A percentile compares a stretch with the other conserved stretches of the same genome.
phyloP scores from a whole-genome alignment of 2,888 invertebrate species.

The Hedychridium roseum region DNA sequence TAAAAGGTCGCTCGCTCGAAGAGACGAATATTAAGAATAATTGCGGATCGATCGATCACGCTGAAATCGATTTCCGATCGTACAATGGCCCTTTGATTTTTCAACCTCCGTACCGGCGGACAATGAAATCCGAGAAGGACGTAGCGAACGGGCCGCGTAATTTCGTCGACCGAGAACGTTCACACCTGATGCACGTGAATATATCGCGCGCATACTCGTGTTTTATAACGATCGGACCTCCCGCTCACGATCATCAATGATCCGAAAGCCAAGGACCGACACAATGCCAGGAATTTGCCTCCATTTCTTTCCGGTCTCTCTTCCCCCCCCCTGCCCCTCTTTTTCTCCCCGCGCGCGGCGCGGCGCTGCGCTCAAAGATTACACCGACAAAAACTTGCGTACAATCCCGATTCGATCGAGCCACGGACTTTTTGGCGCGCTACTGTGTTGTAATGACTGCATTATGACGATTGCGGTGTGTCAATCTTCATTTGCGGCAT shows the following conservation, averaged over 20 bases:
- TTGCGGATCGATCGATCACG: conserved; percentile 30
- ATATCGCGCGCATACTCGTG: background rate
- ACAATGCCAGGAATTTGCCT: conserved; percentile 38
- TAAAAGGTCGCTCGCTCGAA: too few species aligned
- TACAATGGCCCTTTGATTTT: conserved; percentile 31
- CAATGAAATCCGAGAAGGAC: conserved; percentile 18
- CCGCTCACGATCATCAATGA: conserved; percentile 40
- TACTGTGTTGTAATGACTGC: conserved; percentile 45
- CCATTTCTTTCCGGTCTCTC: conserved; percentile 20
- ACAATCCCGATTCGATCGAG: conserved; percentile 41
- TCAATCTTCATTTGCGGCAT: conserved; percentile 54
- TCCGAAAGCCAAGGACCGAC: conserved; percentile 24
- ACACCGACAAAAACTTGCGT: conserved; percentile 39
- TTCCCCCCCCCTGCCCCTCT: conserved; percentile 13
- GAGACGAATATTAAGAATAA: too few species aligned
- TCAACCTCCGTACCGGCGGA: conserved; percentile 23
- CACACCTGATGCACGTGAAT: conserved; percentile 8
- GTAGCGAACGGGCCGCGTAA: conserved; percentile 13
- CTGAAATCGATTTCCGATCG: conserved; percentile 28
- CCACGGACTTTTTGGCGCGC: conserved; percentile 27
- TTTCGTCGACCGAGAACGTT: conserved; percentile 19
- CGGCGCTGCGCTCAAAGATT: conserved; percentile 49
- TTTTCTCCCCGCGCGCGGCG: conserved; percentile 25
- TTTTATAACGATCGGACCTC: conserved; percentile 34
- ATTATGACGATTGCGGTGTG: conserved; percentile 54